These are phyloP conservation scores for Myotis lucifugus DNA, from an alignment of 2,113 vertebrate genomes.

Conservation along the genomic window DNA sequence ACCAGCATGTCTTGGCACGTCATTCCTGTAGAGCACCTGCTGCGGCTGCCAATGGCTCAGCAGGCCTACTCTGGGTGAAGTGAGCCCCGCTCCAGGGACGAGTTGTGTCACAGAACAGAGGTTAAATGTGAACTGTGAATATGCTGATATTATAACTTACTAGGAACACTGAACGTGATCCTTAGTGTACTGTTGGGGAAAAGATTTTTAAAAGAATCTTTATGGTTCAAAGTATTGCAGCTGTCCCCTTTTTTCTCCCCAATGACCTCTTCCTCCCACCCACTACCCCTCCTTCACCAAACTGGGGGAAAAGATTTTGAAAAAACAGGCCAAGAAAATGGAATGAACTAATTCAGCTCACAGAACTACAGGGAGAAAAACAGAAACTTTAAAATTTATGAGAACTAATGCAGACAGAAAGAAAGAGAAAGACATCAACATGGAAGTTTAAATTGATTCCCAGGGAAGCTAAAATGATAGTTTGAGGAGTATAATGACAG, in stretches of 20 bases:
- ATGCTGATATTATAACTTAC: not conserved
- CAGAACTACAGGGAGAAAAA: not conserved
- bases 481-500: too few relatives aligned
- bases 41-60: not conserved
- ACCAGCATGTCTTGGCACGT: fast-evolving
- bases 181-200: not conserved
- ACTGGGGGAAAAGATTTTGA: not conserved
- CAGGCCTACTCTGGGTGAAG: not conserved
- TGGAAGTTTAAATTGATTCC: not conserved
- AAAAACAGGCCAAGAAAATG: not conserved
- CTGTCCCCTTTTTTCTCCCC: too few relatives aligned
- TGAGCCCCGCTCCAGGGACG: not conserved
- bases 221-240: too few relatives aligned
- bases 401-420: not conserved
- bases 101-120: not conserved
- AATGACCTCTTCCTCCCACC: too few relatives aligned
- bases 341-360: not conserved
- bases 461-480: not conserved
- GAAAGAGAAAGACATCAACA: not conserved
- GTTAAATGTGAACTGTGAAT: not conserved
- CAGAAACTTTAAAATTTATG: not conserved
- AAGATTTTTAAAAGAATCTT: not conserved
- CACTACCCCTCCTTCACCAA: too few relatives aligned
- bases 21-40: not conserved
- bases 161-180: not conserved